phyloP scores from a whole-genome alignment of 2,888 invertebrate species.

The Phortica okadai region DNA sequence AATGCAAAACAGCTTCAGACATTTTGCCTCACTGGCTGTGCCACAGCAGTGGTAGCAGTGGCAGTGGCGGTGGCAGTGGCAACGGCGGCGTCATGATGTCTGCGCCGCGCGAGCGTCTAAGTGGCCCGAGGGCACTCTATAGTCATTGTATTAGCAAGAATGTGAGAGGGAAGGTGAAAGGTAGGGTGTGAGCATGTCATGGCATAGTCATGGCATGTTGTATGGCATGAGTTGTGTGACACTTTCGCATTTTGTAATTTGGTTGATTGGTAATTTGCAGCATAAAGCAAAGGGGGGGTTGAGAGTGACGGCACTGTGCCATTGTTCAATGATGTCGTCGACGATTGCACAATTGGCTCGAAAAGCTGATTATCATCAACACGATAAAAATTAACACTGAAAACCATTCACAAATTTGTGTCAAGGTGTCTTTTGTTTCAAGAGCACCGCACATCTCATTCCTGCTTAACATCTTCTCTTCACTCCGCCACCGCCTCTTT shows the following conservation, averaged over 20 bases:
- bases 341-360: neutral
- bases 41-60: neutral
- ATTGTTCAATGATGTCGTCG: neutral
- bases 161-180: neutral
- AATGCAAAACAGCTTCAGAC: neutral
- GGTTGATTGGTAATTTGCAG: conserved; percentile 67
- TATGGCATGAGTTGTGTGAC: conserved; percentile 21
- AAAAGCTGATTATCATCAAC: neutral
- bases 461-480: neutral
- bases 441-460: neutral
- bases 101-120: neutral
- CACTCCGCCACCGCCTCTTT: too few relatives aligned
- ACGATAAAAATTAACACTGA: conserved; percentile 2
- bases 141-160: neutral
- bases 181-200: neutral
- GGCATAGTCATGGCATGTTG: neutral
- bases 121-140: neutral
- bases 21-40: neutral
- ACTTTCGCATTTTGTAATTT: conserved; percentile 67
- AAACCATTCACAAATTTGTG: neutral
- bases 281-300: too few relatives aligned
- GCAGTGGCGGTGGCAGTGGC: neutral
- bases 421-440: neutral
- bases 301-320: too few relatives aligned
- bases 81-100: neutral